These are phyloP conservation scores for Chrysomallon squamiferum DNA, from an alignment of 1,140 invertebrate species.

Conservation along the genomic window DNA sequence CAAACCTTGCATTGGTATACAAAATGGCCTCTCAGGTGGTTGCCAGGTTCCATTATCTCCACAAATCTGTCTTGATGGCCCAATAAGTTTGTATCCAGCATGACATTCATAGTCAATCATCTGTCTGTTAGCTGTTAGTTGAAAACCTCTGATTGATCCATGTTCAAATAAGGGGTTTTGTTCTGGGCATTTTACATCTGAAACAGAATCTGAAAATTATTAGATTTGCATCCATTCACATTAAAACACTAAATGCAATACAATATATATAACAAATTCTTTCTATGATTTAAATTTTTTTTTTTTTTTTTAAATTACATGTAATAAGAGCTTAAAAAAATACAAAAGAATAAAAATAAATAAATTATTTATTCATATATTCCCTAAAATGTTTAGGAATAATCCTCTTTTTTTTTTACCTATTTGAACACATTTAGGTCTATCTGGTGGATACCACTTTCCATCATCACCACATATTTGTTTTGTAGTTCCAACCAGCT, in stretches of 20 bases:
- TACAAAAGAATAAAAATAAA: too few species aligned
- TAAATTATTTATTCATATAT: too few species aligned
- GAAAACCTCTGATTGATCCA: constrained; percentile 10
- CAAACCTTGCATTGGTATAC: constrained; percentile 16
- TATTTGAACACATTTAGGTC: constrained; percentile 25
- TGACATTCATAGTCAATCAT: constrained; percentile 27
- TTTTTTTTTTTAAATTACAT: too few species aligned
- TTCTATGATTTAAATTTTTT: too few species aligned
- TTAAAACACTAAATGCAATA: too few species aligned
- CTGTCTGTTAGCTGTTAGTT: constrained; percentile 6
- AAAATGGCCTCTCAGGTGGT: constrained; percentile 28
- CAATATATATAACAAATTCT: too few species aligned
- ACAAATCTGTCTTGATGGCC: constrained; percentile 36
- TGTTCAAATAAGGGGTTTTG: constrained; percentile 1
- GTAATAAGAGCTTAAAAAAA: too few species aligned
- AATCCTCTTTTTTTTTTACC: too few species aligned
- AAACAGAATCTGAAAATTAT: too few species aligned
- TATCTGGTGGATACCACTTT: constrained; percentile 33
- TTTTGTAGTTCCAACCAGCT: constrained; percentile 31
- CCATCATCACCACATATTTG: constrained; percentile 37
- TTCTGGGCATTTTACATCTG: constrained; percentile 2
- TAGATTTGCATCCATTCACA: too few species aligned
- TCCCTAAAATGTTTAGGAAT: too few species aligned
- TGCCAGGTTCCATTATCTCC: constrained; percentile 35
- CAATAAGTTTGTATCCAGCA: constrained; percentile 35